Conservation (phyloP, 2,113 vertebrate genomes). For the Parus major region DNA sequence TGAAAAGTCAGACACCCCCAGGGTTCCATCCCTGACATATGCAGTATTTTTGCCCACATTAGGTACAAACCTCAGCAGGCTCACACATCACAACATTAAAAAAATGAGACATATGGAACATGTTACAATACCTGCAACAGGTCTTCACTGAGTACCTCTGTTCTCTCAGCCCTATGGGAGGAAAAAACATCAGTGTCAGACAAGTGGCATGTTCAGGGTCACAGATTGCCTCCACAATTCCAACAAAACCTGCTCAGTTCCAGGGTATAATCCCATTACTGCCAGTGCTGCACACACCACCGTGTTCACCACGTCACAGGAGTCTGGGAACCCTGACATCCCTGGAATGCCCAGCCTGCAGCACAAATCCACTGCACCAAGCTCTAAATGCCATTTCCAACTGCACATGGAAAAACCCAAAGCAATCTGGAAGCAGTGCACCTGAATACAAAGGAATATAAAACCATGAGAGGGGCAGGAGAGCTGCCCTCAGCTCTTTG, state of each 20-base stretch:
- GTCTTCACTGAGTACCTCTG: slow-evolving; percentile 97
- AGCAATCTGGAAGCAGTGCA: not conserved
- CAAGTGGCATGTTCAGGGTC: not conserved
- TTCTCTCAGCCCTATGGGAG: slow-evolving; percentile 91
- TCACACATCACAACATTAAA: not conserved
- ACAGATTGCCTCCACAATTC: not conserved
- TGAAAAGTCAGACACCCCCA: not conserved
- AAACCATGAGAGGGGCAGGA: not conserved
- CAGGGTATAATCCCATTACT: fast-evolving
- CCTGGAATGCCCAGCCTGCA: not conserved
- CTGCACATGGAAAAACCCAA: fast-evolving
- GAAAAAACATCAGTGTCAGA: slow-evolving; percentile 3
- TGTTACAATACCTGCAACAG: slow-evolving; percentile 87
- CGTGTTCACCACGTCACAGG: fast-evolving
- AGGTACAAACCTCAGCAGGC: not conserved
- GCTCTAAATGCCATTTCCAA: fast-evolving
- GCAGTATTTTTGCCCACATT: not conserved
- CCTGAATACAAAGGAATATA: not conserved
- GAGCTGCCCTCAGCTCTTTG: not conserved
- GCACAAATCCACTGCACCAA: not conserved
- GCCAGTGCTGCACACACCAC: not conserved
- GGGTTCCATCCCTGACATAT: not conserved
- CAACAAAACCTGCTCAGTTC: not conserved
- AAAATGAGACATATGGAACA: not conserved
- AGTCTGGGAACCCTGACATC: not conserved